phyloP scores from a whole-genome alignment of 2,113 vertebrate species.

The Corvus hawaiiensis region DNA sequence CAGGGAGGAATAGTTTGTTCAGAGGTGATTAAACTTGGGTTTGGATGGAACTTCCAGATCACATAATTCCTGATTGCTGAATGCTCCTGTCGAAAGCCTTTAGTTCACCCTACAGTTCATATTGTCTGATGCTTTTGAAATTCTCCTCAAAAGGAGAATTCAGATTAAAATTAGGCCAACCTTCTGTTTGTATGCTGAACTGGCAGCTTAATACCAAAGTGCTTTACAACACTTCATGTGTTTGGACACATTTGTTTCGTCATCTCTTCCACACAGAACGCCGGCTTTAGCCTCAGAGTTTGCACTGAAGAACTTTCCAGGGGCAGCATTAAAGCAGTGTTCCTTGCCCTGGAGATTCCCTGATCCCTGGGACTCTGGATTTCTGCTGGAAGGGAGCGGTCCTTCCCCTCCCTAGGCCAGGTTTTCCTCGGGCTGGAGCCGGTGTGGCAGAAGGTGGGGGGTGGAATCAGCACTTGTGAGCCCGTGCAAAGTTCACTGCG shows the following conservation, averaged over 20 bases:
- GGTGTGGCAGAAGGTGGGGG: not conserved
- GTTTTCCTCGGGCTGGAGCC: not conserved
- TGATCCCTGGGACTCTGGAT: not conserved
- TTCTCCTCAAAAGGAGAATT: not conserved
- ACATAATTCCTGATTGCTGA: not conserved
- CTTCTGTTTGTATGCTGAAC: not conserved
- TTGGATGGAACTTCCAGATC: not conserved
- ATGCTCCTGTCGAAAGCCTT: not conserved
- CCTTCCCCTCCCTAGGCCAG: not conserved
- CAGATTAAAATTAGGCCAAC: not conserved
- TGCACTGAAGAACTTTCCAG: not conserved
- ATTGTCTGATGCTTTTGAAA: not conserved
- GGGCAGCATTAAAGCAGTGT: accelerated
- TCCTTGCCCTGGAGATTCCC: not conserved
- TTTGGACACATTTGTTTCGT: not conserved
- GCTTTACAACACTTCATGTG: accelerated
- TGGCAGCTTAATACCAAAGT: not conserved
- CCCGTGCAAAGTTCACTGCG: not conserved
- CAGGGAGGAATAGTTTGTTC: not conserved
- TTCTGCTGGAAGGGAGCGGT: not conserved
- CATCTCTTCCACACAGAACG: not conserved
- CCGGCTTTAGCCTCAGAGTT: not conserved
- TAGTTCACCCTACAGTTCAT: not conserved
- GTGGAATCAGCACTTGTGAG: not conserved
- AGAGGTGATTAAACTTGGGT: not conserved